Evolutionary conservation across 2,113 vertebrate genomes (phyloP), one percentile per base, ranked within the genome.

Genomic region (Otolemur garnettii): DNA sequence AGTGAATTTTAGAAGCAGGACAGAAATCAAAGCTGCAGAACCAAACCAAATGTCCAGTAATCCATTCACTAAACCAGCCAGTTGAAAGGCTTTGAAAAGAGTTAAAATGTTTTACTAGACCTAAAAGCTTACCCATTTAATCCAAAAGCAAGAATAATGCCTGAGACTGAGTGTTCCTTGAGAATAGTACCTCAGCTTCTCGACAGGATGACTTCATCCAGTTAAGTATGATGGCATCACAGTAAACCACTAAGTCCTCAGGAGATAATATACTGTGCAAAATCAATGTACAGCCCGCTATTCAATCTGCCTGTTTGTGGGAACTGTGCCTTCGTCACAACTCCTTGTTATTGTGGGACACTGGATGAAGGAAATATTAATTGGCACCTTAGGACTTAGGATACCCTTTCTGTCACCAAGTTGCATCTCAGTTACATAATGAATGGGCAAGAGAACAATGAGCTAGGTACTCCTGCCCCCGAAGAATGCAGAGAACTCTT

Each of bases 1-100:
- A 42, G 2, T 90, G 42, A 26, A 21, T 91, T 93, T 79, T 66
- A 74, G 69, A 90, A 95, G 53, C 38, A 77, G 78, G 68, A 85
- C 26, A 77, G 80, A 88, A 91, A 50, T 62, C 17, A 88, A 91
- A 50, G 69, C 17, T 74, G 8, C 64, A 69, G 69, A 94, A 33
- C 66, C 75, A 69, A 42, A 69, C 57, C 42, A n/a, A n/a, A 82
- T 15, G 18, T 62, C 22, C 66, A 35, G 77, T 75, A 88, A 69
- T 75, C 19, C 57, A 68, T 15, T 85, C 68, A 30, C 28, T 68
- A 80, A 93, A 15, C 50, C 64, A 90, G 14, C 10, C 80, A 45
- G 5, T n/a, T 64, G 30, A 87, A 53, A 74, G 45, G 10, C 33
- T 77, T 69, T 74, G 35, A 81, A 96, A 77, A 87, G 18, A 28